Evolutionary conservation across 30 jellyfish, hydroid and myxozoan genomes (phyloP).

Genomic region (Pelagia noctiluca): DNA sequence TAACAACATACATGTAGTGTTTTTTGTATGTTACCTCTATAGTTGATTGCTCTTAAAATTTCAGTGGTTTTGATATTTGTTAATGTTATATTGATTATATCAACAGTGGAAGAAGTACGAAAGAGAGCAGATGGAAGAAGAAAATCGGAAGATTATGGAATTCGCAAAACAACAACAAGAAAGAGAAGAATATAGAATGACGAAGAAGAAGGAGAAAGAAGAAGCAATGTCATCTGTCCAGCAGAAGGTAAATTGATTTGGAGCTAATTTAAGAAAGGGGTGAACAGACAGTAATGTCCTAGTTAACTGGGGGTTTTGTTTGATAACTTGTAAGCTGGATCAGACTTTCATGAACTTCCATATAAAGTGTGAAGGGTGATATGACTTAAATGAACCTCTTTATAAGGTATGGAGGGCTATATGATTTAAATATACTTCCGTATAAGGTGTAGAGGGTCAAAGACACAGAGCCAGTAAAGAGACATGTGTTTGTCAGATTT

Average conservation of each 20-base stretch:
- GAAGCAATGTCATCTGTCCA: constrained; percentile 92
- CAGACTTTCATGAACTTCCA: neutral
- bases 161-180: constrained; percentile 86
- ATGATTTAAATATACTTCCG: no score
- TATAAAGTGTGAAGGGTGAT: neutral
- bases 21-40: no score
- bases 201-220: constrained; percentile 75
- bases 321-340: neutral
- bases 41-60: no score
- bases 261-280: no score
- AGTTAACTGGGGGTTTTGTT: neutral
- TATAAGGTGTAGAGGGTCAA: no score
- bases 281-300: neutral
- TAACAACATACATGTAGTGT: no score
- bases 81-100: neutral
- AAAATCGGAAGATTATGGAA: constrained; percentile 79
- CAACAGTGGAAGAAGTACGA: constrained; percentile 89
- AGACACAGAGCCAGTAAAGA: no score
- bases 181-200: constrained; percentile 88
- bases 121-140: constrained; percentile 87
- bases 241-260: constrained; percentile 65
- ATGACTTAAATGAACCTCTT: neutral
- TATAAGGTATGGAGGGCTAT: neutral
- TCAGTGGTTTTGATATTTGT: neutral
- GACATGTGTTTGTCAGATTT: no score